Evolutionary conservation across 1,140 invertebrate species (phyloP), one percentile per base, ranked within the genome.

Genomic region (Lasioglossum albipes): DNA sequence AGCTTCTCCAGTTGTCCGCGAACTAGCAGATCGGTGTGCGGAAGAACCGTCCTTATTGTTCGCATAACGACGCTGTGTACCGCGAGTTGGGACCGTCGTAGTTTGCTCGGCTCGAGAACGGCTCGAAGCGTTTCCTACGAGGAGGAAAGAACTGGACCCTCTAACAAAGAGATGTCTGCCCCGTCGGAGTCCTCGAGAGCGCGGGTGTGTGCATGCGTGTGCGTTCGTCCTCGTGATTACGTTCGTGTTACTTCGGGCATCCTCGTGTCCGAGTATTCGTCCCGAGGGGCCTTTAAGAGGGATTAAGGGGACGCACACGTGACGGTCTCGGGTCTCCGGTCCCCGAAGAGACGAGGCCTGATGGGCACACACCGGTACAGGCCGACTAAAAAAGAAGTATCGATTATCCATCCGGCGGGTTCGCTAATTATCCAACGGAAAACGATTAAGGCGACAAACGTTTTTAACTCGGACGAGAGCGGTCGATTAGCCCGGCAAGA

Each of bases 81-180:
- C 4, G 1, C 52, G 52, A 54, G 12, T 18, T 18, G 13, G 16
- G 13, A 18, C n/a, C 7, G 7, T 59, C 7, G 7, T 7, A 2
- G 7, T n/a, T 59, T 59, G 57, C 7, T 59, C n/a, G 7, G 7
- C 57, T 36, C 62, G 31, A 20, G 36, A 49, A 3, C 68, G 71
- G 69, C 69, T 86, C 82, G 62, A 87, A 81, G 80, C 84, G 66
- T 72, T 86, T 66, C 65, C 86, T 88, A 84, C 57, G 69, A 22
- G 31, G 42, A 52, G 78, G 75, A 87, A 88, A 91, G 90, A 91
- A 91, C 90, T 92, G 90, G 91, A 90, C 89, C 84, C 85, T 79
- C 89, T 91, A 91, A 92, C 91, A 92, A 93, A 93, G 92, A 91
- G 91, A 93, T 90, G 91, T 92, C 90, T 91, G 88, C 85, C 84